Base-by-base conservation (phyloP, 1,140 invertebrate species). In the Caerostris darwini region DNA sequence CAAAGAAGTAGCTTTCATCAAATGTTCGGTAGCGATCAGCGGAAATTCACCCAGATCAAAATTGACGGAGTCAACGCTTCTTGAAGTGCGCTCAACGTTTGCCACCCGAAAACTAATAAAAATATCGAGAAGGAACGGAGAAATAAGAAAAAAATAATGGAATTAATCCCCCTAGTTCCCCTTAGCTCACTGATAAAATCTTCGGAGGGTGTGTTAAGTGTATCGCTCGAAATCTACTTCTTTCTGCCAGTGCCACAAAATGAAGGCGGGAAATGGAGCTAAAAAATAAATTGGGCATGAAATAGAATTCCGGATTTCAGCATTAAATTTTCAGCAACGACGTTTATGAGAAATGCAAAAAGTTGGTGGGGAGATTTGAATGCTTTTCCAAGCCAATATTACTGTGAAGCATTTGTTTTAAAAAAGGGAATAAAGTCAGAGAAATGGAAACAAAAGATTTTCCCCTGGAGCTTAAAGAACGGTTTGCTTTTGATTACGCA, bases 281-380 rank as follows among this genome's bases (percentile, higher is more conserved):
- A 50, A 81, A 85, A 57, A 85, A 54, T 85, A 85, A 85, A 85
- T 85, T 57, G 82, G 56, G 57, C 82, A 19, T 57, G 82, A 85
- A 85, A 85, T 85, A 85, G 82, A 85, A 85, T 85, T 85, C 56
- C 8, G 53, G 53, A 3, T 17, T 53, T 54, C 53, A 19, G 14
- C 56, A 85, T 54, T 85, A 56, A 85, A 85, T 57, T 85, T 85
- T 85, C 82, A 5, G 56, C 34, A 85, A 85, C 56, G 82, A 53
- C 82, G 82, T 14, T 85, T 56, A 57, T 10, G 56, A 85, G 71
- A 34, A 8, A 34, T 34, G 34, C 34, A 34, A 34, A 34, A 34
- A 34, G 34, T 0, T 1, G 34, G 34, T 1, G 34, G 34, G 34
- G 34, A 34, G 34, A 34, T 34, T 1, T 2, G 34, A 34, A 34